These are phyloP conservation scores for Fragum sueziense DNA, from an alignment of 2,888 invertebrate species.

Conservation along the genomic window DNA sequence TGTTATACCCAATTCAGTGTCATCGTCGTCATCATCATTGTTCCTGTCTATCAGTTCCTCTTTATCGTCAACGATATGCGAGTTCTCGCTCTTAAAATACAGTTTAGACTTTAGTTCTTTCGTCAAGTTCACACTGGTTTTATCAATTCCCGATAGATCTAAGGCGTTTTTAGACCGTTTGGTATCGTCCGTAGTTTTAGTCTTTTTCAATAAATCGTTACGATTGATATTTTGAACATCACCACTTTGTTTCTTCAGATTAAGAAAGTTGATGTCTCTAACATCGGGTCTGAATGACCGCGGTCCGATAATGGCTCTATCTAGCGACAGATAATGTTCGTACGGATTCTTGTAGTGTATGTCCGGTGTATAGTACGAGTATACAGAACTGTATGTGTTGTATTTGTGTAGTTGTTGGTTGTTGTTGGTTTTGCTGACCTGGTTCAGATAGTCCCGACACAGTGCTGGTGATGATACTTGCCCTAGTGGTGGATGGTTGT, in stretches of 20 bases:
- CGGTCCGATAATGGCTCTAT: constrained; percentile 1
- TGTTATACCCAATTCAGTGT: constrained; percentile 8
- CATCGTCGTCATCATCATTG: constrained; percentile 25
- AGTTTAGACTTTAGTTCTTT: constrained; percentile 4
- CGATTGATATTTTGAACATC: background rate
- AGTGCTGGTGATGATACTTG: constrained; percentile 15
- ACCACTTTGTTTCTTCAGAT: background rate
- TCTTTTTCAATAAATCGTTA: background rate
- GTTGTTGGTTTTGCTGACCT: background rate
- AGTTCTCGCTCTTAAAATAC: background rate
- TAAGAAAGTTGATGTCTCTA: background rate
- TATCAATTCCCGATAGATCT: background rate
- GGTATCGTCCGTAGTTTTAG: background rate
- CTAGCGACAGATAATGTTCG: constrained; percentile 37
- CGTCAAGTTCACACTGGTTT: background rate
- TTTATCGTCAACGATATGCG: background rate
- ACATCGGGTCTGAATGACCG: background rate
- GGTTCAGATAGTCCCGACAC: background rate
- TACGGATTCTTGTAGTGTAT: constrained; percentile 36
- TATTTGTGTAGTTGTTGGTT: constrained; percentile 33
- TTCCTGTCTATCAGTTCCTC: background rate
- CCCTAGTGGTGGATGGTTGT: constrained; percentile 55
- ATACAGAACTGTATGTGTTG: constrained; percentile 56
- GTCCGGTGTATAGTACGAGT: constrained; percentile 38
- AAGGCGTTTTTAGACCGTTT: background rate